Evolutionary conservation across 2,797 vertebrate genomes (phyloP), one percentile per base, ranked within the genome.

Genomic region (Cygnus olor): DNA sequence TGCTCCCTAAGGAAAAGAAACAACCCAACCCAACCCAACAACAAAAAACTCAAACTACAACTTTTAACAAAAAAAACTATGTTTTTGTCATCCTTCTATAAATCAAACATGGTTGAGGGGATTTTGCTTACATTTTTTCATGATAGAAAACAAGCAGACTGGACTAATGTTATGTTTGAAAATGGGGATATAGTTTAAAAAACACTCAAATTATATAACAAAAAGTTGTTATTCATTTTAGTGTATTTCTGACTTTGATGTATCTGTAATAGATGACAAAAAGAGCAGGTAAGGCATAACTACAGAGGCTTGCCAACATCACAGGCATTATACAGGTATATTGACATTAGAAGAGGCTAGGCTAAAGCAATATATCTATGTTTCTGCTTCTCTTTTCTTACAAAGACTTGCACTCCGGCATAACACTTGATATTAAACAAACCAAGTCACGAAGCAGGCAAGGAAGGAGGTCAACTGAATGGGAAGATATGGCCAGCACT

Each of bases 381-480:
- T 36, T 83, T 36, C 34, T 7, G 10, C 32, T 53, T 32, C 32
- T 66, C 34, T 81, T 28, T 56, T 56, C 65, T 82, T 45, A 54
- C 0, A 0, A 36, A 56, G 14, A 30, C 11, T 58, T 0, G 0
- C 32, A 14, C 30, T 45, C 14, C n/a, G 27, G 36, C 7, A 32
- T 22, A 34, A 76, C 9, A 80, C 27, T 38, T 27, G 38, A 30
- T 28, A 60, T 5, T 70, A 56, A 70, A 3, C 5, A 30, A 68
- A 49, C 2, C 15, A 58, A 24, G 9, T 12, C 21, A 49, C 0
- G 2, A 36, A 91, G 34, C 9, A 18, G 36, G 53, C 2, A 30
- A 42, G 38, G 22, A 24, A 38, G 45, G 21, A 13, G 51, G 28
- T 30, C 70, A 42, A n/a, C n/a, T 2, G 2, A 68, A 71, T 1